Evolutionary conservation across 2,888 invertebrate species (phyloP), one percentile per base, ranked within the genome.

Genomic region (Polylopha cassiicola): DNA sequence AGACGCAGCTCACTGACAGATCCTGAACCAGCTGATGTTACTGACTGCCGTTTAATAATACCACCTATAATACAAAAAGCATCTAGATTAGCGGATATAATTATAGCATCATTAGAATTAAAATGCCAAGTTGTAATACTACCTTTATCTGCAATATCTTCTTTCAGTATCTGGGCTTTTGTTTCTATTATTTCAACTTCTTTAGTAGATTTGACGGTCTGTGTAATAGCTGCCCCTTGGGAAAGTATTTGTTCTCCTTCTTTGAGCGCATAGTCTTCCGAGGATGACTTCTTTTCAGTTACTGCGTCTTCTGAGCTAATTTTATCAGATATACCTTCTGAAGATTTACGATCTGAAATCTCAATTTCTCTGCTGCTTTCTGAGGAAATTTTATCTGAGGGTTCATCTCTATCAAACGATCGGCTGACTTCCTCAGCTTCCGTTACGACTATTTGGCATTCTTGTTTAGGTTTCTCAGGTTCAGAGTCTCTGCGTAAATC

Each of bases 301-400:
- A 86, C 86, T 8, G 79, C 86, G 49, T 86, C 86, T 67, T 87
- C 86, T 6, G 86, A 87, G 46, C 85, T 85, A 10, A 87, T 86
- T 44, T 66, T 80, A 33, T 86, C 86, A 16, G 86, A 86, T 43
- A 85, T 68, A n/a, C 82, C 84, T 53, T 86, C 86, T 1, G 86
- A 86, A 23, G 85, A 86, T 53, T 86, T 86, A 21, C 74, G 61
- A 17, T 87, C 86, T 4, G 86, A 86, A 5, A 87, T 77, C 66
- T 86, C 86, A 22, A 87, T 65, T 59, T 87, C 86, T 26, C 85
- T 62, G 43, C 86, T 86, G 48, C 81, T 81, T 60, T 87, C 86
- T 11, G 86, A 87, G 7, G 86, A 87, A 39, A 87, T 86, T 68
- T 81, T 87, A 48, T 86, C 86, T 0, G 86, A 86, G 0, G 58